Evolutionary conservation across 2,888 invertebrate genomes (phyloP).

Genomic region (Trimorus sp.): DNA sequence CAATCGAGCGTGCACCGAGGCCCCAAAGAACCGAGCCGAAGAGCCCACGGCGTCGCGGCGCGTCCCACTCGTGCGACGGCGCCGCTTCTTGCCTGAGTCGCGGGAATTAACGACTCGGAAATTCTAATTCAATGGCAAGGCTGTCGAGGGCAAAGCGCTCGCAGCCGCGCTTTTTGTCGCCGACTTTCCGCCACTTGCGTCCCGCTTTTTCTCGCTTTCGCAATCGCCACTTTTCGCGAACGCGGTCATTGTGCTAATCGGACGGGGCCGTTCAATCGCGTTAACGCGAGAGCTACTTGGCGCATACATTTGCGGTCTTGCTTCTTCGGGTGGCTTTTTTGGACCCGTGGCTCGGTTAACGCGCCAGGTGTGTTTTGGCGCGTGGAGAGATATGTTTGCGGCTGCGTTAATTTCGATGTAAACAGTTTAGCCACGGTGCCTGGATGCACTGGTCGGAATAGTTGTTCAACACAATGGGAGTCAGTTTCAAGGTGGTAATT

Average conservation of each 20-base stretch:
- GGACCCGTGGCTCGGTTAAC: too few species aligned
- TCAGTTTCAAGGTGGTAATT: too few species aligned
- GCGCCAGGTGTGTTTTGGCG: too few species aligned
- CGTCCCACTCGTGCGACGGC: too few species aligned
- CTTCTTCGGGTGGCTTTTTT: too few species aligned
- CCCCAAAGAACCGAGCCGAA: constrained; percentile 69
- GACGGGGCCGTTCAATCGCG: constrained; percentile 18
- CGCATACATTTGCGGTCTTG: too few species aligned
- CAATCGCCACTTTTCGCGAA: constrained; percentile 35
- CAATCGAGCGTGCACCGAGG: constrained; percentile 72
- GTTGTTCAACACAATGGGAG: too few species aligned
- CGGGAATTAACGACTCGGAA: constrained; percentile 76
- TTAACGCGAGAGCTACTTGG: not conserved
- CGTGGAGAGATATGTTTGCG: too few species aligned
- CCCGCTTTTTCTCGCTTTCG: constrained; percentile 19
- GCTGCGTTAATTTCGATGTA: too few species aligned
- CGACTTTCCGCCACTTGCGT: constrained; percentile 27
- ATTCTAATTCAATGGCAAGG: constrained; percentile 77
- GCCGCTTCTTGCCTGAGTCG: constrained; percentile 25
- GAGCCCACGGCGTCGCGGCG: too few species aligned
- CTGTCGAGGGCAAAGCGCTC: constrained; percentile 56
- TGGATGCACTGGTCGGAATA: too few species aligned
- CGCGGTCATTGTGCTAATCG: constrained; percentile 36
- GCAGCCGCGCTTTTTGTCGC: constrained; percentile 45
- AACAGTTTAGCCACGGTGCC: too few species aligned